Base-by-base conservation (phyloP, 2,797 vertebrate species). In the Strix occidentalis region DNA sequence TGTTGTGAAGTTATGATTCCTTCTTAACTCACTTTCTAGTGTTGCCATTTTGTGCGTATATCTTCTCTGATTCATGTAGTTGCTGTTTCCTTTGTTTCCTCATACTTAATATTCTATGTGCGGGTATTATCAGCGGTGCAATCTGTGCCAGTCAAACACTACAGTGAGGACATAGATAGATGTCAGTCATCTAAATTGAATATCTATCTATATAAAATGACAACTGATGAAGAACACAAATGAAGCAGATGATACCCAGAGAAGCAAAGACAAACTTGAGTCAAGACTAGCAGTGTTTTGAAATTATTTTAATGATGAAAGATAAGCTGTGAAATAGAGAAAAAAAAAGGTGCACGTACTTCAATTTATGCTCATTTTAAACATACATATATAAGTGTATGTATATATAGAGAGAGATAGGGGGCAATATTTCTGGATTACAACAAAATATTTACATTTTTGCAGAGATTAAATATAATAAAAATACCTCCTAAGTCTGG, bases 141-240 rank as follows among this genome's bases (percentile, higher is more conserved):
- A 37, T 84, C 58, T 84, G 69, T 72, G 63, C 56, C 72, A 87
- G 66, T 88, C 63, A 87, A 93, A 71, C n/a, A 51, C 72, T 64
- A 54, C n/a, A 87, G 46, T 86, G 84, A 94, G 63, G 72, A 95
- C 70, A 84, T 64, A 84, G 83, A 95, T 85, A 94, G 79, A 92
- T 94, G 70, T 94, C 93, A 96, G 68, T 96, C 93, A 76, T 89
- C 88, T 74, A 85, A 93, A 96, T 46, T 95, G 82, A 92, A 68
- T 94, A 95, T 94, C 90, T 87, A 90, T 63, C 58, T 79, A 92
- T 76, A 95, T 89, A 92, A 86, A 97, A 96, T 94, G 91, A 84
- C 80, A 96, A 95, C 74, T 26, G 60, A 76, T 84, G 83, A 90
- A 94, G 75, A 91, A 89, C 72, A 93, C 56, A 97, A 96, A 94